phyloP scores from a whole-genome alignment of 1,140 invertebrate species.

The Psix sp. region DNA sequence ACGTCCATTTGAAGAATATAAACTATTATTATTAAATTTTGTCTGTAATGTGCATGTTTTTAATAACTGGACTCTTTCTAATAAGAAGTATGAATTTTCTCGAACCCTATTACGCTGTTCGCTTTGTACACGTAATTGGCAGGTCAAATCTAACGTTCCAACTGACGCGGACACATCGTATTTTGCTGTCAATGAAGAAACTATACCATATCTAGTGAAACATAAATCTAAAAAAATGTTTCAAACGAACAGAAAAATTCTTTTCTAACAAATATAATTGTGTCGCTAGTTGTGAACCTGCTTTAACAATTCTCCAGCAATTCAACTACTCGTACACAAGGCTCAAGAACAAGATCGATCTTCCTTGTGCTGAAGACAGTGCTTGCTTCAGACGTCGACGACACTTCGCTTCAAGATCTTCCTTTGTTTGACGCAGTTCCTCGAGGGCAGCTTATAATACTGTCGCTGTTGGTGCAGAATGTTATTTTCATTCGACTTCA shows the following conservation, averaged over 20 bases:
- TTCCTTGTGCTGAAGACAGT: constrained; percentile 47
- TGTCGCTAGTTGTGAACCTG: constrained; percentile 44
- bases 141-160: constrained; percentile 11
- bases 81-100: too few species aligned
- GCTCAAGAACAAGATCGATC: constrained; percentile 54
- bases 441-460: constrained; percentile 40
- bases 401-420: constrained; percentile 37
- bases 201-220: constrained; percentile 7
- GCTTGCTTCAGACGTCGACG: constrained; percentile 39
- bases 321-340: constrained; percentile 35
- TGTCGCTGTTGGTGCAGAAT: constrained; percentile 32
- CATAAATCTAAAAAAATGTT: too few species aligned
- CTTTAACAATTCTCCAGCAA: constrained; percentile 37
- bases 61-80: too few species aligned
- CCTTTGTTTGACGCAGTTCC: constrained; percentile 49
- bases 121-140: constrained; percentile 21
- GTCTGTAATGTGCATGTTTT: too few species aligned
- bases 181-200: constrained; percentile 10
- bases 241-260: too few species aligned
- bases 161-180: constrained; percentile 10
- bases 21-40: too few species aligned
- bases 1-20: too few species aligned
- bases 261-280: constrained; percentile 56
- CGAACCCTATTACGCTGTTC: constrained; percentile 21
- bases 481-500: constrained; percentile 28